A percentile compares a stretch with the other conserved stretches of the same genome.
Evolutionary conservation across 2,888 invertebrate genomes (phyloP).

Genomic region (Melitaea athalia): DNA sequence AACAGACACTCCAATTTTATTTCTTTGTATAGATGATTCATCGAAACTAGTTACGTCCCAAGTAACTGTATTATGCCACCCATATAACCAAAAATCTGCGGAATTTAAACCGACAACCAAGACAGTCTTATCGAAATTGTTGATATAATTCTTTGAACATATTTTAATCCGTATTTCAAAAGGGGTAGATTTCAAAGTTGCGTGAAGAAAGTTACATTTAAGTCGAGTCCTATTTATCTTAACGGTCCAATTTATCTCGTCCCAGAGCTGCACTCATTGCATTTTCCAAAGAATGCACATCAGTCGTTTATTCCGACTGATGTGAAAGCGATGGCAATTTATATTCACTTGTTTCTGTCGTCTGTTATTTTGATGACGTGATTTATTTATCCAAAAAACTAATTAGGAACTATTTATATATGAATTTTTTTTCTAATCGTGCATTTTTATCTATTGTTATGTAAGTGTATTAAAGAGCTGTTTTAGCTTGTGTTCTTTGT

Average conservation of each 20-base stretch:
- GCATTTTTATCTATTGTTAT: too few species aligned
- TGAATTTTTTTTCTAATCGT: too few species aligned
- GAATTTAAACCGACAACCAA: neutral
- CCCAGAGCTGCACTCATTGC: slow-evolving; percentile 14
- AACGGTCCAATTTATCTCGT: slow-evolving; percentile 35
- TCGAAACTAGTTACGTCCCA: neutral
- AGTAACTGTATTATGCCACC: neutral
- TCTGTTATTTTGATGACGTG: slow-evolving; percentile 28
- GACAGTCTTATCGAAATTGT: slow-evolving; percentile 2
- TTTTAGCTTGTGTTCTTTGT: too few species aligned
- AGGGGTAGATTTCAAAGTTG: neutral
- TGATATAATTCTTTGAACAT: neutral
- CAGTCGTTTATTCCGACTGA: slow-evolving; percentile 27
- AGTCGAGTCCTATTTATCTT: slow-evolving; percentile 15
- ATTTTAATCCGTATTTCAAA: neutral
- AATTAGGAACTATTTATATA: neutral
- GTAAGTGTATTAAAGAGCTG: too few species aligned
- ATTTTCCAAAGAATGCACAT: slow-evolving; percentile 33
- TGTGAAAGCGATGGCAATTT: slow-evolving; percentile 36
- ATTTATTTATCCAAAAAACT: slow-evolving; percentile 24
- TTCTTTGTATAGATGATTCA: too few species aligned
- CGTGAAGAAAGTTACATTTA: neutral
- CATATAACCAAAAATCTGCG: slow-evolving; percentile 1
- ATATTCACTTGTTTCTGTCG: slow-evolving; percentile 26
- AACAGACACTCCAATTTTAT: too few species aligned